Evolutionary conservation across 2,797 vertebrate species (phyloP).

Genomic region (Enteromius trimaculatus): DNA sequence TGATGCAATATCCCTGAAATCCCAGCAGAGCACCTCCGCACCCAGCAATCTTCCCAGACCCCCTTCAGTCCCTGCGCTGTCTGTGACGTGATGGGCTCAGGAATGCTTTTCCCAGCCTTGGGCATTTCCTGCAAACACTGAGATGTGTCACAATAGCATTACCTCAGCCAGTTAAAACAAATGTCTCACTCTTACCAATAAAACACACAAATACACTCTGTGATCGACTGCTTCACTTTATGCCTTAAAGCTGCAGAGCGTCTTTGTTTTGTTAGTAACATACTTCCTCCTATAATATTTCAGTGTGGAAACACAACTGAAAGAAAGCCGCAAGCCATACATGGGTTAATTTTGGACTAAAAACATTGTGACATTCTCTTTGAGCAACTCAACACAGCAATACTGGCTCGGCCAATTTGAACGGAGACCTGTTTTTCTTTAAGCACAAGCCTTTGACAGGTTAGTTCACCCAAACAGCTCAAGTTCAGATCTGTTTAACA

Average conservation of each 20-base stretch:
- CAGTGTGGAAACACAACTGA: not conserved
- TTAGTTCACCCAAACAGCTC: not conserved
- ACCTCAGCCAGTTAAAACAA: constrained; percentile 52
- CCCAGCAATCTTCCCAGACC: not conserved
- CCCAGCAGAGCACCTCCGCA: not conserved
- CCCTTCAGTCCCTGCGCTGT: not conserved
- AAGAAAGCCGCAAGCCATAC: not conserved
- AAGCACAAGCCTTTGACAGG: not conserved
- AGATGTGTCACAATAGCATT: constrained; percentile 51
- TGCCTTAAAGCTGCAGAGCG: not conserved
- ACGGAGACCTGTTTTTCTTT: not conserved
- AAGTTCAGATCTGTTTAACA: not conserved
- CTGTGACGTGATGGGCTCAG: constrained; percentile 39
- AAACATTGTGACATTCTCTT: not conserved
- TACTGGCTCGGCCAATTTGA: not conserved
- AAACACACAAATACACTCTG: constrained; percentile 52
- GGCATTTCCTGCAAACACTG: constrained; percentile 56
- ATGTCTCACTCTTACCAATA: constrained; percentile 50
- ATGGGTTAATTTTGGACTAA: not conserved
- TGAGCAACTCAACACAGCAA: not conserved
- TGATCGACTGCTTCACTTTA: constrained; percentile 31
- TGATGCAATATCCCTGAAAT: constrained; percentile 21
- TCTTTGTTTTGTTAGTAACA: not conserved
- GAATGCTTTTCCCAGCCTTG: constrained; percentile 51
- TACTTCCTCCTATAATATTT: not conserved